phyloP scores from a whole-genome alignment of 1,140 invertebrate species.

The Achroia grisella region DNA sequence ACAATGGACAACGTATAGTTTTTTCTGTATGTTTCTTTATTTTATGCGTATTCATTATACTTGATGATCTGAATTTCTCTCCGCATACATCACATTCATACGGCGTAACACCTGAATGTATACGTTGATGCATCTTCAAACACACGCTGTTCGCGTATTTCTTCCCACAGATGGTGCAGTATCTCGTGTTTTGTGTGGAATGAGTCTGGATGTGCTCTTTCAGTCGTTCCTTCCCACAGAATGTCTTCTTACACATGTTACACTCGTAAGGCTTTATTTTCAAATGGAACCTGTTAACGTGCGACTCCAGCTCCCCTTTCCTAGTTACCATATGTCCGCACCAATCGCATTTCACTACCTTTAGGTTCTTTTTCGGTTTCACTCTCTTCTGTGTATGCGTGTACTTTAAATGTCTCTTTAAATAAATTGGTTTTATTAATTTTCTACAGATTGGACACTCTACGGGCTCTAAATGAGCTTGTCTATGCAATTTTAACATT shows the following conservation, averaged over 20 bases:
- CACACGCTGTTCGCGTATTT: slow-evolving; percentile 26
- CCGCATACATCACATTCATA: slow-evolving; percentile 30
- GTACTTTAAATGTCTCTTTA: slow-evolving; percentile 19
- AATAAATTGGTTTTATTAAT: slow-evolving; percentile 13
- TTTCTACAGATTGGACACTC: slow-evolving; percentile 19
- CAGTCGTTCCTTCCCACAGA: slow-evolving; percentile 20
- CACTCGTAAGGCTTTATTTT: slow-evolving; percentile 30
- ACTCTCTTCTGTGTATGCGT: slow-evolving; percentile 4
- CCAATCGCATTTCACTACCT: slow-evolving; percentile 10
- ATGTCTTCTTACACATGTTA: slow-evolving; percentile 21
- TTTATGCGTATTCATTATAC: slow-evolving; percentile 27
- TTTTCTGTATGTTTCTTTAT: slow-evolving; percentile 27
- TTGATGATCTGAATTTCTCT: slow-evolving; percentile 32
- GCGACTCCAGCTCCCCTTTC: slow-evolving; percentile 21
- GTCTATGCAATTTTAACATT: slow-evolving; percentile 14
- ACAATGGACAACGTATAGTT: slow-evolving; percentile 21
- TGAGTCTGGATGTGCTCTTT: slow-evolving; percentile 23
- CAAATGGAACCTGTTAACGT: slow-evolving; percentile 28
- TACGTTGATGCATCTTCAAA: slow-evolving; percentile 22
- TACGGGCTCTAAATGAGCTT: slow-evolving; percentile 11
- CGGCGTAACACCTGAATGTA: slow-evolving; percentile 27
- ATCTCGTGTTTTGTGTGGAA: slow-evolving; percentile 7
- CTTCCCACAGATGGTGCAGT: slow-evolving; percentile 22
- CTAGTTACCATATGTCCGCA: slow-evolving; percentile 20
- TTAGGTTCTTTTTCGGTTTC: slow-evolving; percentile 6